These are phyloP conservation scores for Campaea margaritaria DNA, from an alignment of 2,888 invertebrate species.

Conservation along the genomic window DNA sequence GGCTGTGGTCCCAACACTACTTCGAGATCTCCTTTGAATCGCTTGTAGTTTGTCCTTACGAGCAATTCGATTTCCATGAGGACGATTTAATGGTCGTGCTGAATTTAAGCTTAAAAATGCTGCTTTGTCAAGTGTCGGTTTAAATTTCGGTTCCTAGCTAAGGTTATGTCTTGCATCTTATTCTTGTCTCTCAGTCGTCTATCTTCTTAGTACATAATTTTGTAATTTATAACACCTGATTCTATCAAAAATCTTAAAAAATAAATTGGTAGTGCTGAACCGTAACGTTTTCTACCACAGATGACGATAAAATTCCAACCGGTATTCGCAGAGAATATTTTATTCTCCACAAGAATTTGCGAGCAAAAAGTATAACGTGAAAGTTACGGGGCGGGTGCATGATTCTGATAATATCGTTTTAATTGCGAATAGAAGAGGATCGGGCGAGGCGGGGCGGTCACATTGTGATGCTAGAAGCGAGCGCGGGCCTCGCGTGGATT, in stretches of 20 bases:
- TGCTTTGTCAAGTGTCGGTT: no score
- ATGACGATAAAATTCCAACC: slow-evolving; percentile 29
- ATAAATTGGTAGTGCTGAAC: slow-evolving; percentile 11
- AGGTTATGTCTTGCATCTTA: no score
- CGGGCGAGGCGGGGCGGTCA: slow-evolving; percentile 44
- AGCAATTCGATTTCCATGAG: slow-evolving; percentile 34
- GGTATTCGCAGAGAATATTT: slow-evolving; percentile 26
- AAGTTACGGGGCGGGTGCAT: slow-evolving; percentile 63
- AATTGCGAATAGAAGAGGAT: slow-evolving; percentile 69
- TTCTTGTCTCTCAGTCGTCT: no score
- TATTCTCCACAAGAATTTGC: slow-evolving; percentile 24
- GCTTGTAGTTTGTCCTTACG: slow-evolving; percentile 22
- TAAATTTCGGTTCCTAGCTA: no score
- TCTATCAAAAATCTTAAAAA: no score
- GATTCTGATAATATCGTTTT: slow-evolving; percentile 75
- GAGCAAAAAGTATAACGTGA: slow-evolving; percentile 53
- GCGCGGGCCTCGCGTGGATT: slow-evolving; percentile 58
- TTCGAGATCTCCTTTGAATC: slow-evolving; percentile 41
- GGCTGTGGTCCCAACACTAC: slow-evolving; percentile 62
- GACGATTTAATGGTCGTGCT: slow-evolving; percentile 24
- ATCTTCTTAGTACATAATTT: no score
- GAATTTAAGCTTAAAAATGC: slow-evolving; percentile 31
- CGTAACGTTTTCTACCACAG: slow-evolving; percentile 37
- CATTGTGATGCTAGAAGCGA: slow-evolving; percentile 69
- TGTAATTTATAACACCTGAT: no score